A percentile compares a stretch with the other conserved stretches of the same genome.
phyloP scores from a whole-genome alignment of 2,797 vertebrate species.

The Varecia variegata region DNA sequence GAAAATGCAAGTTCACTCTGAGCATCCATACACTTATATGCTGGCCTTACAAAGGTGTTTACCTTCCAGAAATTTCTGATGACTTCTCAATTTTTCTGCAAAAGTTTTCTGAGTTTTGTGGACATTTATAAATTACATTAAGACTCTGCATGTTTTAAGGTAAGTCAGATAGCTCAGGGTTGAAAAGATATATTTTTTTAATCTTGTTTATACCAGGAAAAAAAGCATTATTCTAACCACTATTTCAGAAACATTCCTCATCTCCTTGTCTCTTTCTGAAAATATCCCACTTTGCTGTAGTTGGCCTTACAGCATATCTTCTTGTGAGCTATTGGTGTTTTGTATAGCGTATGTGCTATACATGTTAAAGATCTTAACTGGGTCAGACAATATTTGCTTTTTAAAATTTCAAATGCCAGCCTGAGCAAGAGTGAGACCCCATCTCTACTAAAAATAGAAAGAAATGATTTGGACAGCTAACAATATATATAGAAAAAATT shows the following conservation, averaged over 20 bases:
- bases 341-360: not conserved
- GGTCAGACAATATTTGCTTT: not conserved
- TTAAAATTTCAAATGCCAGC: constrained; percentile 27
- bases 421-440: too few species aligned
- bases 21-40: not conserved
- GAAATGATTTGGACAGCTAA: too few species aligned
- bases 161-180: not conserved
- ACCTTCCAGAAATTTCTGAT: not conserved
- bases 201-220: not conserved
- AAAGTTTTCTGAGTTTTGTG: not conserved
- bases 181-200: not conserved
- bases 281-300: not conserved
- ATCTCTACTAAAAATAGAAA: too few species aligned
- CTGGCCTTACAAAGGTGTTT: not conserved
- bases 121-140: not conserved
- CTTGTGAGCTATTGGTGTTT: not conserved
- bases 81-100: not conserved
- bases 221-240: not conserved
- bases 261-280: not conserved
- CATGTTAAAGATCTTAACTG: not conserved
- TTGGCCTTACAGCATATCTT: not conserved
- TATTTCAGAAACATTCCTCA: not conserved
- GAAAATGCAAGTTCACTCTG: not conserved
- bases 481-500: too few species aligned
- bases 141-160: not conserved